Evolutionary conservation across 1,140 invertebrate species (phyloP), one percentile per base, ranked within the genome.

Genomic region (Lutraria rhynchaena): DNA sequence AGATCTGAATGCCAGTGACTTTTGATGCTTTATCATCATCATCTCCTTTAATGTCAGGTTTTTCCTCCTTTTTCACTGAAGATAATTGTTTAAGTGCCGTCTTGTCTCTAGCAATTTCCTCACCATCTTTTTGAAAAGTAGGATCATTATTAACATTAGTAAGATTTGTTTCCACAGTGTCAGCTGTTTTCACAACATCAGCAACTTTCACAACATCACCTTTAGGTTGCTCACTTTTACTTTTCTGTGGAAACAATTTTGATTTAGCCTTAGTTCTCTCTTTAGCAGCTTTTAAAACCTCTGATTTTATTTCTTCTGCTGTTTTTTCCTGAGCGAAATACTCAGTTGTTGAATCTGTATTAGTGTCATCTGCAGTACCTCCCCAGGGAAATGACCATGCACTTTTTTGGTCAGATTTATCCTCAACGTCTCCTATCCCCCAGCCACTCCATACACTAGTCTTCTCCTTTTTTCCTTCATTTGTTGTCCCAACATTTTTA

Each of bases 321-420:
- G 75, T 53, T 76, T 83, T 83, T 22, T 71, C 65, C 61, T 58
- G 49, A 22, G 65, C 44, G 3, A 69, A 19, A 9, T 49, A 58
- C 19, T 82, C 60, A 29, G 65, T 31, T 61, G 33, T 33, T 22
- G 24, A 67, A 5, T 37, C 37, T 1, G n/a, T 3, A 4, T 35
- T 58, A 27, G 15, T 9, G n/a, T 57, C 37, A 5, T 22, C 57
- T 22, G 81, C 63, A 60, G 58, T 74, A 49, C 35, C 57, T 24
- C 70, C 82, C 86, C 86, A 87, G 7, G 85, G 82, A 55, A 87
- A 75, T 24, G 86, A 83, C 86, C 86, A 87, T 11, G 86, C 75
- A 76, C 82, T 82, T 41, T 71, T 78, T 3, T 31, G 27, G 11
- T 61, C 81, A 13, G 27, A 11, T n/a, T 17, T 44, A 33, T 65